Base-by-base conservation (phyloP, 2,797 vertebrate species). In the Peromyscus aztecus region DNA sequence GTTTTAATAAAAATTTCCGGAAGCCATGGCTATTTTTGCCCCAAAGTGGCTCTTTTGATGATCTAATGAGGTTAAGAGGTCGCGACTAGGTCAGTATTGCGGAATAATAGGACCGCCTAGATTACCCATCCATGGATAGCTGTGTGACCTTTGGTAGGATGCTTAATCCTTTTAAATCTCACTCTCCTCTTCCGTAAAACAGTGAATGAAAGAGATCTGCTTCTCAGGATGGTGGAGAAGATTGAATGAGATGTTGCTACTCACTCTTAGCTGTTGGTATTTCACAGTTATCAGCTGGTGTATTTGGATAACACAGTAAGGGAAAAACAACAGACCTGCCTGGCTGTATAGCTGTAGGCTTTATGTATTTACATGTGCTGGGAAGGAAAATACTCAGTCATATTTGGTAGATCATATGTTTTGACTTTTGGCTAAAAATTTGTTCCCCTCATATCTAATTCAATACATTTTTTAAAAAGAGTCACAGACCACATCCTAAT, bases 1-100 rank as follows among this genome's bases (percentile, higher is more conserved):
- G 97, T 97, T 97, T 97, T 97, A 97, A 98, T 97, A 98, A 98
- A 97, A 97, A 90, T 94, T 95, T 95, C 92, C 43, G 3, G 94
- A 97, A 97, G 91, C 91, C 43, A 89, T 73, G 83, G 91, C 93
- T 97, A 96, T 97, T 97, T 97, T 98, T 94, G 71, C 86, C 80
- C 96, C 86, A 59, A 85, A 88, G 61, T 93, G 93, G 80, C 49
- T 97, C 95, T 95, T 96, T 34, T 95, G 95, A 96, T 93, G 89
- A 93, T 97, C 83, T 97, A 95, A 95, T 84, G 92, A 97, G 96
- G 96, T 97, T 94, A 95, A 84, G 89, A 96, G 89, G 91, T 95
- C 89, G 69, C 16, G 75, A 91, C 81, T 86, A 92, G 94, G 92
- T 94, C 89, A 91, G 31, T 14, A 76, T 29, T 1, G 4, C 6